Evolutionary conservation across 2,797 vertebrate genomes (phyloP).

Genomic region (Gobionotothen gibberifrons): DNA sequence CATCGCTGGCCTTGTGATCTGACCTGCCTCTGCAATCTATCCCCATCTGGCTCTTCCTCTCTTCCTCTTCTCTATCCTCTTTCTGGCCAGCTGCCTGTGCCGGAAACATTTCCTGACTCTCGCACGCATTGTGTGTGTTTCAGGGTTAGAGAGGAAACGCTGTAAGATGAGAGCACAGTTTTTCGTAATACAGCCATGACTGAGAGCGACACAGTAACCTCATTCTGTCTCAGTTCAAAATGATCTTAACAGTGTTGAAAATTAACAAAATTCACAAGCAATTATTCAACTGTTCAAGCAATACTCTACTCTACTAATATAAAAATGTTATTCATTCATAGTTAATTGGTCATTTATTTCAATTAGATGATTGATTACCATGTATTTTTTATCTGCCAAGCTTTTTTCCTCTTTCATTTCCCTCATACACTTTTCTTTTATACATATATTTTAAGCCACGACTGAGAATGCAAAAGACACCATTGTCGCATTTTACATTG

Average conservation of each 20-base stretch:
- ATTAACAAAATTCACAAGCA: background rate
- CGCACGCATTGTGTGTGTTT: background rate
- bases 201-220: constrained; percentile 39
- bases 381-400: background rate
- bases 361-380: background rate
- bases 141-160: constrained; percentile 11
- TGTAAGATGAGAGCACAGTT: too few relatives aligned
- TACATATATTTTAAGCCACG: background rate
- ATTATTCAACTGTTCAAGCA: constrained; percentile 2
- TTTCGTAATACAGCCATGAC: background rate
- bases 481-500: background rate
- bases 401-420: too few relatives aligned
- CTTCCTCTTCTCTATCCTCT: constrained; percentile 7
- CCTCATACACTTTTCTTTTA: background rate
- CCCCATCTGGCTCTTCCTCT: constrained; percentile 22
- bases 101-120: constrained; percentile 24
- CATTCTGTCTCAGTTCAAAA: background rate
- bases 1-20: constrained; percentile 13
- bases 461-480: background rate
- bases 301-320: too few relatives aligned
- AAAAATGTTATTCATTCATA: background rate
- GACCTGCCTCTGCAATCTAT: constrained; percentile 25
- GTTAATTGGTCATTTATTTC: background rate
- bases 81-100: constrained; percentile 38
- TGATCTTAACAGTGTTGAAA: background rate